Base-by-base conservation (phyloP, 2,797 vertebrate species). In the Pteropus rufus region DNA sequence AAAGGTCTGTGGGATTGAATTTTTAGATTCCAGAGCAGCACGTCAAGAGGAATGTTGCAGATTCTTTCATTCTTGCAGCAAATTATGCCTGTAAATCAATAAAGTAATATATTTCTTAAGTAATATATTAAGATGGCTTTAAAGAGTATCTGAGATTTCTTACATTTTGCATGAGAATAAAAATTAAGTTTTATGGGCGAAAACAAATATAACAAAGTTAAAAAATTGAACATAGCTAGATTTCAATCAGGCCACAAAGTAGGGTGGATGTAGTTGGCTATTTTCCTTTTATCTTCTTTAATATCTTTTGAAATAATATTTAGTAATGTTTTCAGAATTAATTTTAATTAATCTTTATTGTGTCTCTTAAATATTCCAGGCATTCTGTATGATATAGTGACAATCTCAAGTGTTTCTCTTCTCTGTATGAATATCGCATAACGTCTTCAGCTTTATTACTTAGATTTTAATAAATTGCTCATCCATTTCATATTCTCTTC, bases 1-100 rank as follows among this genome's bases (percentile, higher is more conserved):
- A 97, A 95, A 96, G 89, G 49, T 91, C 97, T 96, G 96, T 93
- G 97, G 95, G 96, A 95, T 87, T 91, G 92, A 67, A 91, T 34
- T 91, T 83, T 89, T 73, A 83, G 79, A 97, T 96, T 97, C 96
- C 96, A 93, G 82, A 94, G 62, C 76, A 93, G 82, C 89, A 91
- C 88, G 95, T 97, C 81, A 96, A 97, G 93, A 89, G 91, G 76
- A 69, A 95, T 62, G 95, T 73, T 96, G 85, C 80, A 93, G 91
- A 93, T 97, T 97, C 95, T 95, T 34, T 19, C 49, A 86, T 95
- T 96, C 82, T 75, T 14, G 10, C 49, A 75, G 93, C 60, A 96
- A 95, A 93, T 62, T 67, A 46, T 89, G 92, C 87, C 95, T 95
- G 83, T 81, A 97, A 95, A 94, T 95, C 9, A 19, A 96, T 93